phyloP scores from a whole-genome alignment of 37 sponge, comb jelly and placozoan species.

The Spongilla lacustris region DNA sequence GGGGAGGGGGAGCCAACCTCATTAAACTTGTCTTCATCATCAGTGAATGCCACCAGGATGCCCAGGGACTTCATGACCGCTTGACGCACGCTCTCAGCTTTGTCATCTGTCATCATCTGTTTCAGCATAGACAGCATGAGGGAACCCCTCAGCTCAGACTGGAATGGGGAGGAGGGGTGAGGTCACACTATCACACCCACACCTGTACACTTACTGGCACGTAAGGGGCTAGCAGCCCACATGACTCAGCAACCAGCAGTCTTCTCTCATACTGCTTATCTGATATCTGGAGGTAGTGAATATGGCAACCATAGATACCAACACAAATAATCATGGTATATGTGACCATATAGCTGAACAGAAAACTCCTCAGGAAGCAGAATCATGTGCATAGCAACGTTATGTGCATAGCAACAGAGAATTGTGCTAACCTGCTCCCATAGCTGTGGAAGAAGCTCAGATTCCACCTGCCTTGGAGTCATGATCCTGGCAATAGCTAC shows the following conservation, averaged over 20 bases:
- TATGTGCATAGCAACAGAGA: too few relatives aligned
- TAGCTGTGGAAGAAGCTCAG: slow-evolving; percentile 92
- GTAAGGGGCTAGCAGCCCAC: slow-evolving; percentile 84
- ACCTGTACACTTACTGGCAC: slow-evolving; percentile 60
- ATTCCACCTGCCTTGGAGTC: slow-evolving; percentile 51
- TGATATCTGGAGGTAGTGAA: slow-evolving; percentile 40
- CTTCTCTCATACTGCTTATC: slow-evolving; percentile 80
- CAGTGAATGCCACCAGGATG: slow-evolving; percentile 81
- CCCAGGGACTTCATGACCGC: slow-evolving; percentile 67
- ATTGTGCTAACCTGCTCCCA: slow-evolving; percentile 98
- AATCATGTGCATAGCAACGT: too few relatives aligned
- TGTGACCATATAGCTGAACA: not conserved
- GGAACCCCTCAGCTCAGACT: slow-evolving; percentile 83
- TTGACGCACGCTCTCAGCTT: slow-evolving; percentile 79
- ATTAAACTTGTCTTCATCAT: slow-evolving; percentile 82
- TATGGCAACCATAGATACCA: not conserved
- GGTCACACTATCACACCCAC: not conserved
- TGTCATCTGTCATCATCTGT: slow-evolving; percentile 81
- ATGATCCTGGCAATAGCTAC: slow-evolving; percentile 82
- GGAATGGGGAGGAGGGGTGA: not conserved
- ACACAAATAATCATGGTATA: too few relatives aligned
- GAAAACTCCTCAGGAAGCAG: too few relatives aligned
- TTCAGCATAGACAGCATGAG: slow-evolving; percentile 84
- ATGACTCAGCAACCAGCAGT: slow-evolving; percentile 87
- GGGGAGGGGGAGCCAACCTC: slow-evolving; percentile 23